Percentiles rank a stretch among this genome's conserved stretches.
phyloP scores from a whole-genome alignment of 2,888 invertebrate species.

The Deilephila porcellus region DNA sequence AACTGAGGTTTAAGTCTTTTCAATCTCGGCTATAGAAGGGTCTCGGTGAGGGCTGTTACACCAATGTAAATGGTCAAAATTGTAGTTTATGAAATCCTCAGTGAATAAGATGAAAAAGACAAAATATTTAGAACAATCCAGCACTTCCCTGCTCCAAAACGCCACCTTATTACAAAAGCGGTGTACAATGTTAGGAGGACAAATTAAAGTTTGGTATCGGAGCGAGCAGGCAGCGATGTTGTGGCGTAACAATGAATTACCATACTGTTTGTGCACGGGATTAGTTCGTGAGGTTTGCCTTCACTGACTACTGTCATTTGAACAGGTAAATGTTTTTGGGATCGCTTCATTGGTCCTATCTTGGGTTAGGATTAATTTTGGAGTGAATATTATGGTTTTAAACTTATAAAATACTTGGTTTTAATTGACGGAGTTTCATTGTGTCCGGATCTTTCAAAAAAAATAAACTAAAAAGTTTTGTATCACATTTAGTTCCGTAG shows the following conservation, averaged over 20 bases:
- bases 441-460: too few species aligned
- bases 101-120: too few species aligned
- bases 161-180: constrained; percentile 23
- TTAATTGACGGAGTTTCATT: too few species aligned
- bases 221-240: constrained; percentile 18
- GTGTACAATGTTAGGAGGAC: constrained; percentile 20
- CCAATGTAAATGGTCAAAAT: too few species aligned
- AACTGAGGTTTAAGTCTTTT: too few species aligned
- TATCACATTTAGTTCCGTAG: too few species aligned
- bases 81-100: too few species aligned
- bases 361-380: not conserved
- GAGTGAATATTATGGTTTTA: not conserved
- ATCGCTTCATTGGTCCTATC: not conserved
- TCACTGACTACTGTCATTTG: not conserved
- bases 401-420: too few species aligned
- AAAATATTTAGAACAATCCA: not conserved
- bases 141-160: not conserved
- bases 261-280: not conserved
- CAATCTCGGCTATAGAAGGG: too few species aligned
- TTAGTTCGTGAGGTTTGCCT: not conserved
- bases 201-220: constrained; percentile 30
- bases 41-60: too few species aligned
- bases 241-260: constrained; percentile 27
- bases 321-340: not conserved
- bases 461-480: too few species aligned